Conservation (phyloP, 2,797 vertebrate genomes). For the Ispidina lecontei region DNA sequence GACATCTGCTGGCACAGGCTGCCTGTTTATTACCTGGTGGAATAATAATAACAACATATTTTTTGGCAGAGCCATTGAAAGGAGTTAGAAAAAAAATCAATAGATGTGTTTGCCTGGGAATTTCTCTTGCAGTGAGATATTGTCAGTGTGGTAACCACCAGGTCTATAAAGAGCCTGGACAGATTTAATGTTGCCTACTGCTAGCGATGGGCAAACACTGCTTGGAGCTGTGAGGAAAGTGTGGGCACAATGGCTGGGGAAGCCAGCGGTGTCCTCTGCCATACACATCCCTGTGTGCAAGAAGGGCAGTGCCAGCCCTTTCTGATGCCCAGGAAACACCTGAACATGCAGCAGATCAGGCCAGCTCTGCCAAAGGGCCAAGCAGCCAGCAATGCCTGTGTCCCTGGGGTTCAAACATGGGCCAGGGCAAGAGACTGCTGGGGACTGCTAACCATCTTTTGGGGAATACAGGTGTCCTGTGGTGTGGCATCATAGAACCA, state of each 20-base stretch:
- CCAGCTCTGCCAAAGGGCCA: neutral
- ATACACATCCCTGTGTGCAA: rapidly evolving
- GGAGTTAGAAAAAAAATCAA: slow-evolving; percentile 30
- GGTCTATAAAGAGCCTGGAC: neutral
- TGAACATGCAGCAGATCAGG: rapidly evolving
- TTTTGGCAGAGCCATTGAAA: neutral
- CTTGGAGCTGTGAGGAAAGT: rapidly evolving
- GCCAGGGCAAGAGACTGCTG: neutral
- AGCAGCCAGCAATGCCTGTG: neutral
- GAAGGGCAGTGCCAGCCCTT: neutral
- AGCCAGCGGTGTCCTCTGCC: neutral
- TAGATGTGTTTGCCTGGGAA: slow-evolving; percentile 4
- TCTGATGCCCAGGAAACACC: neutral
- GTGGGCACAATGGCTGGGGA: rapidly evolving
- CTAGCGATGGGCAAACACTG: neutral
- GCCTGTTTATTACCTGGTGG: neutral
- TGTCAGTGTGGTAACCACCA: neutral
- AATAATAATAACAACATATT: neutral
- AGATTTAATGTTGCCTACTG: neutral
- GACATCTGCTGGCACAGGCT: neutral
- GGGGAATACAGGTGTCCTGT: rapidly evolving
- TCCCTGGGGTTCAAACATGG: rapidly evolving
- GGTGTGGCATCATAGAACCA: neutral
- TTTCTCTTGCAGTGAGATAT: slow-evolving; percentile 4
- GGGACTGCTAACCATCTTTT: rapidly evolving